These are phyloP conservation scores for Gila robusta DNA, from an alignment of 2,797 vertebrate genomes.

Conservation along the genomic window DNA sequence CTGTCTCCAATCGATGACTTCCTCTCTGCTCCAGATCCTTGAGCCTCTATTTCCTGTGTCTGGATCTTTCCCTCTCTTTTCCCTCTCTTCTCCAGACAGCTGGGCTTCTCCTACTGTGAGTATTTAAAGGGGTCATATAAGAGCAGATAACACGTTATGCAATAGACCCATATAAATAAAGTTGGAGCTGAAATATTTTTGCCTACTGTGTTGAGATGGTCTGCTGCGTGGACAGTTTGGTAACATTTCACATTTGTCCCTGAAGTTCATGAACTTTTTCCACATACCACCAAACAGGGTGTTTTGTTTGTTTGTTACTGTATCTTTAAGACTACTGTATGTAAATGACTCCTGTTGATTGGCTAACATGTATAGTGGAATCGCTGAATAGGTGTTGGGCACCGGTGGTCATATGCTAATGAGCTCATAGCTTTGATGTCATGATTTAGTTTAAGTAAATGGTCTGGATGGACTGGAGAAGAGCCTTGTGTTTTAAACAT, in stretches of 20 bases:
- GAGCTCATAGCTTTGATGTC: background rate
- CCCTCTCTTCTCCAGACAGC: constrained; percentile 22
- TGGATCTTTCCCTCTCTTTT: background rate
- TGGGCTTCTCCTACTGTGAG: constrained; percentile 44
- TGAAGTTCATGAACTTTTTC: background rate
- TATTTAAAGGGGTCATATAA: constrained; percentile 24
- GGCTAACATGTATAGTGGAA: background rate
- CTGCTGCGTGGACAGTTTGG: background rate
- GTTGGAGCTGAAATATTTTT: background rate
- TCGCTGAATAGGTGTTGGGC: background rate
- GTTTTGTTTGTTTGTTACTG: background rate
- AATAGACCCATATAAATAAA: background rate
- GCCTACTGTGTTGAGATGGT: background rate
- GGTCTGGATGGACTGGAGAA: background rate
- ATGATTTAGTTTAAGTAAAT: background rate
- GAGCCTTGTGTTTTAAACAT: background rate
- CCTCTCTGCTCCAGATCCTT: background rate
- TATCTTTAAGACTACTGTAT: constrained; percentile 15
- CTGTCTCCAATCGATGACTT: background rate
- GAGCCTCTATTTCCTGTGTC: constrained; percentile 10
- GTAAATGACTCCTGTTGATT: background rate
- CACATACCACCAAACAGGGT: background rate
- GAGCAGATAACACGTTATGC: constrained; percentile 28
- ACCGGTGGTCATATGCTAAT: background rate
- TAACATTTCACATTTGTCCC: background rate